These are phyloP conservation scores for Pedicia rivosa DNA, from an alignment of 2,888 invertebrate species.

Conservation along the genomic window DNA sequence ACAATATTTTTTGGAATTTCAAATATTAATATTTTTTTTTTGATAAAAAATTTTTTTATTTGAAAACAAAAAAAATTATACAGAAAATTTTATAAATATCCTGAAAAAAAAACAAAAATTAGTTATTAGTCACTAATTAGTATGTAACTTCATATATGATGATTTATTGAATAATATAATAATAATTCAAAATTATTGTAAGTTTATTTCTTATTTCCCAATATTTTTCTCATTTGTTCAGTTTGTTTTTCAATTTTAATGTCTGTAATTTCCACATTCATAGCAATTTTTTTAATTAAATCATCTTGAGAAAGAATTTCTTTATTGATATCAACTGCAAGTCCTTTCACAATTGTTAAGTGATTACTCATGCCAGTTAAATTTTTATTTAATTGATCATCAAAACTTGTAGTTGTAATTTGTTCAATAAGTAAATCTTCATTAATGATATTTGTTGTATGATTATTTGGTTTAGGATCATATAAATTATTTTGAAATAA, in stretches of 20 bases:
- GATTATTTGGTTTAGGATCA: conserved; percentile 44
- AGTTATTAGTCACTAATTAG: no score
- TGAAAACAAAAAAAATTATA: no score
- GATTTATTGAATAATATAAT: no score
- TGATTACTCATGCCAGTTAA: conserved; percentile 77
- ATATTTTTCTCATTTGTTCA: conserved; percentile 67
- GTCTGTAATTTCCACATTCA: conserved; percentile 73
- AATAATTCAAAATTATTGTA: no score
- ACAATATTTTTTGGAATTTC: no score
- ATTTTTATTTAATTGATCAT: conserved; percentile 57
- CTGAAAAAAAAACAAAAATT: no score
- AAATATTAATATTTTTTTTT: no score
- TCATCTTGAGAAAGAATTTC: conserved; percentile 86
- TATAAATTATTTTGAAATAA: conserved; percentile 35
- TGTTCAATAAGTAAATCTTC: conserved; percentile 19
- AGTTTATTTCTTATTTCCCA: conserved; percentile 46
- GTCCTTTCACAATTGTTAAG: conserved; percentile 64
- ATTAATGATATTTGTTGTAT: conserved; percentile 39
- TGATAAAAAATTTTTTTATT: no score
- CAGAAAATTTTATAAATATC: no score
- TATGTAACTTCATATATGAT: no score
- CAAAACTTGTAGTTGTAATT: conserved; percentile 35
- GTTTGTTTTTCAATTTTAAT: conserved; percentile 71
- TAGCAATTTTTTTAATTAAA: conserved; percentile 67
- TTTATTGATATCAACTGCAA: conserved; percentile 68